These are phyloP conservation scores for Tetragonisca angustula DNA, from an alignment of 2,888 invertebrate species.

Conservation along the genomic window DNA sequence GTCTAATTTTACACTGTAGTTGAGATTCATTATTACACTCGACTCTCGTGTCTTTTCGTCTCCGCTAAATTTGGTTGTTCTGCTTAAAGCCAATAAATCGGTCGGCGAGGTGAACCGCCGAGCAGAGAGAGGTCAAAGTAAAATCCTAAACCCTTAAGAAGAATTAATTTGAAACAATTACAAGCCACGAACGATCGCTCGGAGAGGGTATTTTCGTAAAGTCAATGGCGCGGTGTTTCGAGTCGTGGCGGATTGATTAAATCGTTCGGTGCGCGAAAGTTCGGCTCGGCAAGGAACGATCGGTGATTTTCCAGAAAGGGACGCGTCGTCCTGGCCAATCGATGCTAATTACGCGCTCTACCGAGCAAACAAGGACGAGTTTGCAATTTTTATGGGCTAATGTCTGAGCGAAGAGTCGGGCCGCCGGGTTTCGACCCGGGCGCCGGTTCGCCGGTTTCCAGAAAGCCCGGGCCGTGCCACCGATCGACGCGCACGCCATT, in stretches of 20 bases:
- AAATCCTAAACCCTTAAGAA: too few species aligned
- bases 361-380: constrained; percentile 45
- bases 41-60: too few species aligned
- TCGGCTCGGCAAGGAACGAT: constrained; percentile 3
- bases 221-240: neutral
- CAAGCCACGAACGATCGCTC: too few species aligned
- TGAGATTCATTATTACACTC: too few species aligned
- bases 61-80: too few species aligned
- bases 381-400: constrained; percentile 49
- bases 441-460: constrained; percentile 4
- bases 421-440: neutral
- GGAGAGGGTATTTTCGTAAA: neutral
- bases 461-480: constrained; percentile 22
- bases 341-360: constrained; percentile 47
- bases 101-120: too few species aligned
- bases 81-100: too few species aligned
- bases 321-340: constrained; percentile 9
- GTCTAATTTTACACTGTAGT: too few species aligned
- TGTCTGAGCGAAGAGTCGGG: constrained; percentile 33
- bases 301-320: constrained; percentile 17
- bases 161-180: too few species aligned
- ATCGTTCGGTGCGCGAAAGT: neutral
- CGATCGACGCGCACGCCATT: constrained; percentile 34
- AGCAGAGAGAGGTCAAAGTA: too few species aligned
- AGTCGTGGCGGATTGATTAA: neutral